These are phyloP conservation scores for Meriones psammophilus DNA, from an alignment of 2,797 vertebrate genomes.

Conservation along the genomic window DNA sequence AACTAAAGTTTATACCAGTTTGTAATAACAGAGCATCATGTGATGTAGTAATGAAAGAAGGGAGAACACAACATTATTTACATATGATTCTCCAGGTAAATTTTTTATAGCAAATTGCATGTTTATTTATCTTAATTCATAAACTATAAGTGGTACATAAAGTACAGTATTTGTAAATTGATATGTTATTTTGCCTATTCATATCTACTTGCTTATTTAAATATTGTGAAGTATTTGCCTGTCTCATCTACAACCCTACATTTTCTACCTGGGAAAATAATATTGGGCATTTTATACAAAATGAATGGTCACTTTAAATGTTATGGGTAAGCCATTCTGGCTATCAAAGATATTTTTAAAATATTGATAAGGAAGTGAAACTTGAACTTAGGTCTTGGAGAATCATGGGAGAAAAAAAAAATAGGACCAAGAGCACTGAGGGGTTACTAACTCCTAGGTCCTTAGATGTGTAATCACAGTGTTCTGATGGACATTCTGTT, in stretches of 20 bases:
- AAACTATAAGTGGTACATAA: conserved; percentile 11
- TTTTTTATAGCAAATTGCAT: conserved; percentile 15
- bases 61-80: not conserved
- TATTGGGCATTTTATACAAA: conserved; percentile 15
- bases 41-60: not conserved
- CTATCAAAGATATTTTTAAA: conserved; percentile 11
- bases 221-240: not conserved
- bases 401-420: not conserved
- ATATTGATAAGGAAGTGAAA: not conserved
- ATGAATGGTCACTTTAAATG: conserved; percentile 30
- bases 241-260: not conserved
- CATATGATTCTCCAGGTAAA: not conserved
- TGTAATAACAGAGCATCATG: no score
- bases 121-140: conserved; percentile 25
- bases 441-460: not conserved
- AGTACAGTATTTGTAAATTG: not conserved
- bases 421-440: not conserved
- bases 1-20: not conserved
- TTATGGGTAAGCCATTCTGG: not conserved
- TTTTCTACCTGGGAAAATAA: conserved; percentile 50
- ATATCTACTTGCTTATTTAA: not conserved
- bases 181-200: not conserved
- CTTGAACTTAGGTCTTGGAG: not conserved
- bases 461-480: not conserved
- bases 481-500: not conserved